Evolutionary conservation across 2,113 vertebrate species (phyloP).

Genomic region (Lepisosteus oculatus): DNA sequence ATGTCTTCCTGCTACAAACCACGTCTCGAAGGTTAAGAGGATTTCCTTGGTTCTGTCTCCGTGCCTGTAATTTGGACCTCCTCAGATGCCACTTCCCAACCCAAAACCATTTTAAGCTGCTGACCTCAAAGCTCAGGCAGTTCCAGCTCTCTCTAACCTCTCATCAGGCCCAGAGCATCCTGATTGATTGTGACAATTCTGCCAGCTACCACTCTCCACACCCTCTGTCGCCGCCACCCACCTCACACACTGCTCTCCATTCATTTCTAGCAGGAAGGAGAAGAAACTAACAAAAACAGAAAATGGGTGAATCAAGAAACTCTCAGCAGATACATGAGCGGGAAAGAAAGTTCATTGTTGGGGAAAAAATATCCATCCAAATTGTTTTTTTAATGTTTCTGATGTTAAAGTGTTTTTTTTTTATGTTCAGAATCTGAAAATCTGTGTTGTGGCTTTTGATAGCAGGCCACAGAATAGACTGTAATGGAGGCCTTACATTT

Average conservation of each 20-base stretch:
- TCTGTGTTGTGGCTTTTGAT: neutral
- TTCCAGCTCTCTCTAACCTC: constrained; percentile 48
- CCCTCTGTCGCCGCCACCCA: neutral
- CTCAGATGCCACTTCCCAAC: constrained; percentile 59
- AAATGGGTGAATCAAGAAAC: too few relatives aligned
- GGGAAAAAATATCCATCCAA: neutral
- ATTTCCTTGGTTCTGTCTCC: constrained; percentile 47
- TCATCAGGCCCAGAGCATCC: neutral
- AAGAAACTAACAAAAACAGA: too few relatives aligned
- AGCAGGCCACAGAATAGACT: neutral
- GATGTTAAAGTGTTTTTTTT: neutral
- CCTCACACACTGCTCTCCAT: constrained; percentile 17
- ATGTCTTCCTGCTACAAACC: constrained; percentile 37
- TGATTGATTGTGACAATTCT: neutral
- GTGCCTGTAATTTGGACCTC: constrained; percentile 64
- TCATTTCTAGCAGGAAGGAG: too few relatives aligned
- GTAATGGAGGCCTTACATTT: too few relatives aligned
- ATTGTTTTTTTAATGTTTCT: neutral
- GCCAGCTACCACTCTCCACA: neutral
- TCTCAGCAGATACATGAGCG: too few relatives aligned
- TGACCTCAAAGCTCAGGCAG: constrained; percentile 50
- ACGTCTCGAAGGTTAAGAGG: constrained; percentile 51
- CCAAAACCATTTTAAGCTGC: constrained; percentile 60
- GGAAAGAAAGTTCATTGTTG: too few relatives aligned
- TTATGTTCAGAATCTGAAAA: neutral